Conservation (phyloP, 1,140 invertebrate genomes). For the Bombus sibiricus region DNA sequence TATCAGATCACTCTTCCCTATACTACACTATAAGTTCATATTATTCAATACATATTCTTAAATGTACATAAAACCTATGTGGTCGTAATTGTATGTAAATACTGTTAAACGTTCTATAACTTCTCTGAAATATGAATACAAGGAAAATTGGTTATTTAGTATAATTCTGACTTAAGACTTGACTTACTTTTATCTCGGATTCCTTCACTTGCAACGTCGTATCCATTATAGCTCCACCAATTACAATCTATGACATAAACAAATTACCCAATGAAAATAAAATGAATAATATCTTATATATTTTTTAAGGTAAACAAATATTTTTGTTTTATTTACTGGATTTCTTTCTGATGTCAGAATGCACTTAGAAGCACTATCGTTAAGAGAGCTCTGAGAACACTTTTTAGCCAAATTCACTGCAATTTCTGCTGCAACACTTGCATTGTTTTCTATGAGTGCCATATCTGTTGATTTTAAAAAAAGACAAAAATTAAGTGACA, state of each 20-base stretch:
- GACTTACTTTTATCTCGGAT: slow-evolving; percentile 87
- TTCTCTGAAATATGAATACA: slow-evolving; percentile 79
- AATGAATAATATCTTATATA: neutral
- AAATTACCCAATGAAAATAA: slow-evolving; percentile 22
- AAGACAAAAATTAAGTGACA: neutral
- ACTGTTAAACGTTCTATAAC: slow-evolving; percentile 75
- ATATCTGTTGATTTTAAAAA: slow-evolving; percentile 85
- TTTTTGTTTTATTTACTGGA: slow-evolving; percentile 63
- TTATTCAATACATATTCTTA: slow-evolving; percentile 68
- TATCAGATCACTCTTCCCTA: slow-evolving; percentile 65
- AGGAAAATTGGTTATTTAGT: slow-evolving; percentile 81
- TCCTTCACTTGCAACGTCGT: slow-evolving; percentile 87
- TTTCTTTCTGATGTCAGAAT: slow-evolving; percentile 43
- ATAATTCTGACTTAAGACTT: slow-evolving; percentile 74
- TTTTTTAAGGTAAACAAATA: neutral
- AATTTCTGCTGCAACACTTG: slow-evolving; percentile 91
- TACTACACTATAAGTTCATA: slow-evolving; percentile 67
- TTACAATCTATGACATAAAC: slow-evolving; percentile 86
- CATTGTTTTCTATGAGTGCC: slow-evolving; percentile 96
- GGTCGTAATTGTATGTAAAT: slow-evolving; percentile 78
- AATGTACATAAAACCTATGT: slow-evolving; percentile 78
- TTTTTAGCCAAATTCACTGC: slow-evolving; percentile 85
- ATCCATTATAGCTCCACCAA: slow-evolving; percentile 92
- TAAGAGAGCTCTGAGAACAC: neutral
- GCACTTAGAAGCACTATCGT: neutral